These are phyloP conservation scores for Microhierax caerulescens DNA, from an alignment of 2,797 vertebrate species.

Conservation along the genomic window DNA sequence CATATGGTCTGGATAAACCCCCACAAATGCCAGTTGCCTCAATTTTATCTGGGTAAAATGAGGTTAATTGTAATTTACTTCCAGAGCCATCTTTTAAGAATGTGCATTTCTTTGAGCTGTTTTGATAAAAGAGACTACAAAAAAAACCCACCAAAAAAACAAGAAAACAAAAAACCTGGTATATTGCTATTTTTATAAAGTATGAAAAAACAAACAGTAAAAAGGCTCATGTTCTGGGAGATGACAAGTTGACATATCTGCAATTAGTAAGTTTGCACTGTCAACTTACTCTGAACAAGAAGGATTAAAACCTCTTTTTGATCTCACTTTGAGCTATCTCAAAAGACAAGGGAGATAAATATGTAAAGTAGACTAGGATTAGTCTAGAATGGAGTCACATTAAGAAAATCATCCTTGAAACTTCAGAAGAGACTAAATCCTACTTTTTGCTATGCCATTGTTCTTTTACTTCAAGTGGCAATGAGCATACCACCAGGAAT, in stretches of 20 bases:
- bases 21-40: not conserved
- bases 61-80: not conserved
- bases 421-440: not conserved
- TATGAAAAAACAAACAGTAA: not conserved
- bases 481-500: not conserved
- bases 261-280: slow-evolving; percentile 33
- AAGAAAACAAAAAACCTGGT: too few relatives aligned
- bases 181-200: not conserved
- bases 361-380: slow-evolving; percentile 16
- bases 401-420: slow-evolving; percentile 1
- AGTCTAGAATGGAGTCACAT: not conserved
- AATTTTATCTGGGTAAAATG: not conserved
- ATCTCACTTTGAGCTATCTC: slow-evolving; percentile 3
- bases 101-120: not conserved
- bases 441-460: not conserved
- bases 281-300: slow-evolving; percentile 8
- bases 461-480: not conserved
- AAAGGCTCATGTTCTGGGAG: not conserved
- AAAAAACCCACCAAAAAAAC: too few relatives aligned
- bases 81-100: not conserved
- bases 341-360: slow-evolving; percentile 1
- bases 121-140: not conserved
- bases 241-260: not conserved
- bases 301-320: slow-evolving; percentile 34
- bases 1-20: not conserved